Conservation (phyloP, 2,113 vertebrate genomes). For the Nothoprocta perdicaria region DNA sequence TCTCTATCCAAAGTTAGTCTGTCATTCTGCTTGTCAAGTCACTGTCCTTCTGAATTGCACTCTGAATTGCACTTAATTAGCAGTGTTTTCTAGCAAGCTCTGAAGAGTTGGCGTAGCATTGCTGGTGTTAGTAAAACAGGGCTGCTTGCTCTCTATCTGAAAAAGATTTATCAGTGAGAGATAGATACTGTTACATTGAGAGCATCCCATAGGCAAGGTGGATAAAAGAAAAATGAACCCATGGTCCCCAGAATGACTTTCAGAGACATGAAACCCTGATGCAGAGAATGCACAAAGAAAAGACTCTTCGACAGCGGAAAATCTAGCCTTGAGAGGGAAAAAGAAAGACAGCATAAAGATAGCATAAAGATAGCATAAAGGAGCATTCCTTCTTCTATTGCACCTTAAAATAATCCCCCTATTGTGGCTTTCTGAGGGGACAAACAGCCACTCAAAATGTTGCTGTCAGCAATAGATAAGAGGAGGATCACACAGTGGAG, state of each 20-base stretch:
- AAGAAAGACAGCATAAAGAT: neutral
- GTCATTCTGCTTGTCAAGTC: neutral
- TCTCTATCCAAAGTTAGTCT: neutral
- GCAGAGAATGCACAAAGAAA: neutral
- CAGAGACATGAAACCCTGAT: no score
- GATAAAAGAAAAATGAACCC: neutral
- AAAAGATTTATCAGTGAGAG: neutral
- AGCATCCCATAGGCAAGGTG: neutral
- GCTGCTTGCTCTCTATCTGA: neutral
- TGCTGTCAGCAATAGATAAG: constrained; percentile 34
- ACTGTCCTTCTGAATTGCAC: neutral
- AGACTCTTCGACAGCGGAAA: neutral
- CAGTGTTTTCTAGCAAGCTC: neutral
- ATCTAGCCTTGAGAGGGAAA: neutral
- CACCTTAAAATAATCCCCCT: neutral
- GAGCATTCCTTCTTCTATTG: constrained; percentile 24
- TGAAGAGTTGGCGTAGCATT: neutral
- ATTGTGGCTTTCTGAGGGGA: neutral
- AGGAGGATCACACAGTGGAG: neutral
- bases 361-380: no score
- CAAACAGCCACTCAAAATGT: constrained; percentile 7
- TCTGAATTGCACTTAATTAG: neutral
- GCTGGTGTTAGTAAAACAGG: neutral
- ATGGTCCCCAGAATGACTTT: neutral
- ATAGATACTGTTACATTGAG: neutral